Percentiles rank a stretch among this genome's conserved stretches.
phyloP scores from a whole-genome alignment of 2,113 vertebrate species.

The Malurus alboscapulatus region DNA sequence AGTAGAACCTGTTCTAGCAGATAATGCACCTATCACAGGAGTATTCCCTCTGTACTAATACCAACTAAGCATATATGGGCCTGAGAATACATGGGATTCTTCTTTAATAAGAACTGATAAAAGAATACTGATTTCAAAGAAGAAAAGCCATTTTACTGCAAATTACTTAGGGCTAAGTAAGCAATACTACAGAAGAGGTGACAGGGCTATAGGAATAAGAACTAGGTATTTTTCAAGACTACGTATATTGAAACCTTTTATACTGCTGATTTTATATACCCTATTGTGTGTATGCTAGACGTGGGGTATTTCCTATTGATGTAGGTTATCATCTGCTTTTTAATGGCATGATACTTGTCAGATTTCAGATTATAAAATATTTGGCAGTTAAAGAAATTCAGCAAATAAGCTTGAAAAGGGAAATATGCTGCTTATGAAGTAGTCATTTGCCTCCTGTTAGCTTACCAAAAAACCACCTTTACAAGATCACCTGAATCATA shows the following conservation, averaged over 20 bases:
- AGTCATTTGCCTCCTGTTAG: neutral
- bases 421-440: neutral
- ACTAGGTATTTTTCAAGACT: neutral
- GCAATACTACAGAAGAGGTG: neutral
- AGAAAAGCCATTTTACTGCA: neutral
- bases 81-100: neutral
- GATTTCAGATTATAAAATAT: neutral
- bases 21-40: neutral
- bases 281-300: neutral
- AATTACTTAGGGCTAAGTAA: neutral
- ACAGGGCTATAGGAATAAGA: neutral
- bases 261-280: neutral
- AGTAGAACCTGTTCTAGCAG: fast-evolving
- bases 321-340: neutral
- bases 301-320: neutral
- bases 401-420: neutral
- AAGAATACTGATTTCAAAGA: neutral
- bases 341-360: neutral
- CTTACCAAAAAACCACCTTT: fast-evolving
- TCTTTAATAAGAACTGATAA: neutral
- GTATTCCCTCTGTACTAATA: neutral
- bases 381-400: neutral
- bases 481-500: neutral
- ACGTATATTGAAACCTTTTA: neutral
- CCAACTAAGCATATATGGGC: neutral